Evolutionary conservation across 2,113 vertebrate species (phyloP), one percentile per base, ranked within the genome.

Genomic region (Chionomys nivalis): DNA sequence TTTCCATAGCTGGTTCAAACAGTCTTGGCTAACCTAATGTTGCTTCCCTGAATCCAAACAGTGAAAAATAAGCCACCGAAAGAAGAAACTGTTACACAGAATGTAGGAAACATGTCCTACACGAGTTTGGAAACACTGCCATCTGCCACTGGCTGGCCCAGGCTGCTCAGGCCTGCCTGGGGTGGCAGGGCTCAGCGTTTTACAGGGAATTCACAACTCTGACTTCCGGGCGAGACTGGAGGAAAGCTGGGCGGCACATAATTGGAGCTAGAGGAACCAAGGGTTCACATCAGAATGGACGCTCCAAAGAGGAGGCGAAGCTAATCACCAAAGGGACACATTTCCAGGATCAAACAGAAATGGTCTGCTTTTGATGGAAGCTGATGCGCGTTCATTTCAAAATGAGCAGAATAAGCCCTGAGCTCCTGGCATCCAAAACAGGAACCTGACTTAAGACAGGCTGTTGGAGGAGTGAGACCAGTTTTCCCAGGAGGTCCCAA

Each of bases 1-100:
- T 73, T 86, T 89, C 92, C 68, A 47, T 44, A n/a, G 92, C 70
- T 61, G 90, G 87, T 72, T 92, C 90, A 47, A 28, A 93, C 82
- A 61, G 47, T 94, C 95, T 94, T 93, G 95, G 94, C 83, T 90
- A 87, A 95, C 44, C 61, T 76, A 73, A 16, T 61, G 63, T 36
- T 96, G 87, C 92, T 91, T 93, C 28, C 77, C 85, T 83, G 88
- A 97, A 91, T 91, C 89, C 92, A 94, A 96, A 94, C 83, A 87
- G 82, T 94, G 68, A 44, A 81, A 97, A 90, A 77, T 28, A 95
- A 94, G 90, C 96, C 63, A 94, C 92, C 87, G 21, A 93, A 93
- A 95, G 94, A 93, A 93, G 82, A 94, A 87, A 89, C 4, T 73
- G 88, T 92, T 95, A 90, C 75, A 77, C 90, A 83, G 95, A 92